Evolutionary conservation across 2,113 vertebrate genomes (phyloP).

Genomic region (Neopipo cinnamomea): DNA sequence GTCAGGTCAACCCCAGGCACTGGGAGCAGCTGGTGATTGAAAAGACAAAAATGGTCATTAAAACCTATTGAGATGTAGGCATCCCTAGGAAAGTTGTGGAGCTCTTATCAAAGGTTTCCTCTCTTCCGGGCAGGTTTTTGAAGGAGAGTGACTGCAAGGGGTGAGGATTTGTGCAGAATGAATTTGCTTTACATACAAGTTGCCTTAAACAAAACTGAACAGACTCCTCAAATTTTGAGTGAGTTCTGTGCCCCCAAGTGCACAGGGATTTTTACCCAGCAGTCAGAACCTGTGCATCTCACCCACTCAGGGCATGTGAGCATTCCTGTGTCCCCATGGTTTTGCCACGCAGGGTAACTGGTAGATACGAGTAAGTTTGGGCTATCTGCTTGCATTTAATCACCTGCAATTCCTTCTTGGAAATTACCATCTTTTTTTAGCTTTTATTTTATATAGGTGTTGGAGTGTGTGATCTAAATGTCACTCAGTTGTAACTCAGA

Average conservation of each 20-base stretch:
- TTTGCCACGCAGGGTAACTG: neutral
- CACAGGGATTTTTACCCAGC: neutral
- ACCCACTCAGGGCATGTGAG: accelerated
- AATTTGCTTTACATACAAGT: neutral
- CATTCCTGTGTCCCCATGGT: accelerated
- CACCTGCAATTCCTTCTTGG: neutral
- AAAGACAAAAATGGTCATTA: neutral
- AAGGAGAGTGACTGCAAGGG: neutral
- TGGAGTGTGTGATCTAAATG: neutral
- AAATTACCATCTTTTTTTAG: neutral
- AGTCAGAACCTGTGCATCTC: neutral
- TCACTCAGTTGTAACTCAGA: neutral
- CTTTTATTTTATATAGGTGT: neutral
- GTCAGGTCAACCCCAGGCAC: neutral
- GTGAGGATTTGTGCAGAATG: neutral
- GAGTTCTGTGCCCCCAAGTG: neutral
- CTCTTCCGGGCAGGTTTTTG: neutral
- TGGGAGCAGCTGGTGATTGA: neutral
- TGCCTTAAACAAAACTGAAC: neutral
- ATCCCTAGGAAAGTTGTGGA: neutral
- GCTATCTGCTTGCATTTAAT: neutral
- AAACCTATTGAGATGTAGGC: neutral
- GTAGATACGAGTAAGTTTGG: neutral
- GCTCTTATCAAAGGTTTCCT: neutral
- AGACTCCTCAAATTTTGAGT: neutral